Evolutionary conservation across 2,888 invertebrate genomes (phyloP).

Genomic region (Heliconius charithonia): DNA sequence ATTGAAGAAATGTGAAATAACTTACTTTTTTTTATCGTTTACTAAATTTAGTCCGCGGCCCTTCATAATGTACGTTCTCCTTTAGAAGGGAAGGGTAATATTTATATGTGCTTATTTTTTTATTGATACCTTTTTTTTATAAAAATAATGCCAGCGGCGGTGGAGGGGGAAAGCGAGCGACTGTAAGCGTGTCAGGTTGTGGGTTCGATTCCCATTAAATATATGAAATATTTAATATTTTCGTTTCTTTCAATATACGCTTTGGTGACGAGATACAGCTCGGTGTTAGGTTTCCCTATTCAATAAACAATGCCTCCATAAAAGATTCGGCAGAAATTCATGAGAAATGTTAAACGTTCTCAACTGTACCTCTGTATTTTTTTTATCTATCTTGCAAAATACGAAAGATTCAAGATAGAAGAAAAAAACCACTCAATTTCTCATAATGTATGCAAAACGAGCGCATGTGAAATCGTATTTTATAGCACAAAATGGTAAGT

Average conservation of each 20-base stretch:
- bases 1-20: slow-evolving; percentile 33
- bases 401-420: background rate
- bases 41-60: slow-evolving; percentile 22
- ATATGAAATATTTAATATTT: too few relatives aligned
- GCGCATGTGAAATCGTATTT: slow-evolving; percentile 30
- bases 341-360: too few relatives aligned
- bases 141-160: background rate
- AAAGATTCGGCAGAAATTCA: too few relatives aligned
- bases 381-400: background rate
- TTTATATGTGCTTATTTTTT: background rate
- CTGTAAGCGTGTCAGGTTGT: fast-evolving
- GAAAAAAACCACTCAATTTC: too few relatives aligned
- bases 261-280: too few relatives aligned
- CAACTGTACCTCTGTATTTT: background rate
- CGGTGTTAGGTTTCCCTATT: too few relatives aligned
- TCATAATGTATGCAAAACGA: slow-evolving; percentile 18
- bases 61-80: slow-evolving; percentile 11
- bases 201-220: too few relatives aligned
- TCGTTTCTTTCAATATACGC: too few relatives aligned
- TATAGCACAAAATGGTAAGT: slow-evolving; percentile 19
- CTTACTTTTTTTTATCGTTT: slow-evolving; percentile 25
- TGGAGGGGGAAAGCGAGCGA: too few relatives aligned
- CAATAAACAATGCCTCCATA: too few relatives aligned
- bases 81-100: slow-evolving; percentile 1
- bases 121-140: background rate